Evolutionary conservation across 2,797 vertebrate genomes (phyloP), one percentile per base, ranked within the genome.

Genomic region (Pagetopsis macropterus): DNA sequence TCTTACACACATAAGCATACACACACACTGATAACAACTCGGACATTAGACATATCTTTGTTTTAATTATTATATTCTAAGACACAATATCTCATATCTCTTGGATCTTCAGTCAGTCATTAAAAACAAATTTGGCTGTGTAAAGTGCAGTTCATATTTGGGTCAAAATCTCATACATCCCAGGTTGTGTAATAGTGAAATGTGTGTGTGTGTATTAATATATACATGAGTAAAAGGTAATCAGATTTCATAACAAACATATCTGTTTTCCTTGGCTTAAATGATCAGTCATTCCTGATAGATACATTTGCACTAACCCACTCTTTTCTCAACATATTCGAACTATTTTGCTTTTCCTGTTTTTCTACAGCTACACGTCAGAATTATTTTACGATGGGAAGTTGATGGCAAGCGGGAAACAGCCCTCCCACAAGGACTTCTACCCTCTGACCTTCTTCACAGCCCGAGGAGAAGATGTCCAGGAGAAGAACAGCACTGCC

Each of bases 361-460:
- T 58, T 72, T 69, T n/a, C 9, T 40, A 19, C 93, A 99, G 98
- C 94, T 99, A 99, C 75, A 99, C 98, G 21, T 99, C 98, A 2
- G 98, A 99, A 88, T 95, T 99, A 85, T 99, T 99, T 93, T 99
- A 99, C 76, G 98, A 99, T 85, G 98, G 98, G 79, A 99, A 99
- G 90, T 91, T 99, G 89, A 99, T 99, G 96, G 98, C 98, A 78
- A 99, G 98, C 89, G 98, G 98, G 73, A 99, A 99, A 91, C 98
- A 99, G 78, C 98, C 98, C 27, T 96, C 96, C 40, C 98, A 99
- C 89, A 99, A 99, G 88, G 98, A 99, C 91, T 99, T 99, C 94
- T 98, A 99, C 85, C 98, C 98, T 19, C 93, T 99, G 72, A 99
- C 97, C 65, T 99, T 99, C 93, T 99, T 99, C 92, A 99, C 98